A percentile compares a stretch with the other conserved stretches of the same genome.
Conservation (phyloP, 2,113 vertebrate genomes). For the Brachirus orientalis region DNA sequence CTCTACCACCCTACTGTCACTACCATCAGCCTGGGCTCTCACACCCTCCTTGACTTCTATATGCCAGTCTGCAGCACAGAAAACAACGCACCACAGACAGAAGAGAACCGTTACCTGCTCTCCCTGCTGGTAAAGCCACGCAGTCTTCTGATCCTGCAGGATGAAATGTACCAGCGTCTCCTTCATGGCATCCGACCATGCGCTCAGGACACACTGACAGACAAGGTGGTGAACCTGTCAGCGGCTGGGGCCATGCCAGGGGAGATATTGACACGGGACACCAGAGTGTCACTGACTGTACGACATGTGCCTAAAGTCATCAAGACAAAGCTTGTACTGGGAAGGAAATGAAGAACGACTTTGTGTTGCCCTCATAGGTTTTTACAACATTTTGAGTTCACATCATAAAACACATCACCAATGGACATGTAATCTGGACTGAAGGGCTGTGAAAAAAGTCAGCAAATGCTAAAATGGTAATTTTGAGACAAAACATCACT, state of each 20-base stretch:
- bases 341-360: constrained; percentile 70
- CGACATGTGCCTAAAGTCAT: constrained; percentile 89
- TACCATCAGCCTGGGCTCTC: constrained; percentile 91
- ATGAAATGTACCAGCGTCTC: constrained; percentile 82
- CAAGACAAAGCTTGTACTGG: constrained; percentile 79
- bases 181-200: constrained; percentile 85
- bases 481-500: too few relatives aligned
- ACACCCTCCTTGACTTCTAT: constrained; percentile 90
- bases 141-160: constrained; percentile 88
- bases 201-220: constrained; percentile 72
- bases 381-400: too few relatives aligned
- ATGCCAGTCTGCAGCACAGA: constrained; percentile 69
- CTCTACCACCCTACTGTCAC: constrained; percentile 91
- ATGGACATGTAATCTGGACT: too few relatives aligned
- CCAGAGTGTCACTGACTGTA: constrained; percentile 89
- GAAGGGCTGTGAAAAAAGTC: too few relatives aligned
- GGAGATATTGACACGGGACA: constrained; percentile 79
- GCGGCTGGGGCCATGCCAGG: constrained; percentile 57
- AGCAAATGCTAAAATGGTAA: too few relatives aligned
- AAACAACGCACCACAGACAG: constrained; percentile 59
- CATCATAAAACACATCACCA: too few relatives aligned
- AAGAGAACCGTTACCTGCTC: constrained; percentile 81
- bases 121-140: constrained; percentile 85
- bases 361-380: background rate
- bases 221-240: constrained; percentile 78